A percentile compares a stretch with the other conserved stretches of the same genome.
Evolutionary conservation across 2,888 invertebrate genomes (phyloP).

Genomic region (Lysandra coridon): DNA sequence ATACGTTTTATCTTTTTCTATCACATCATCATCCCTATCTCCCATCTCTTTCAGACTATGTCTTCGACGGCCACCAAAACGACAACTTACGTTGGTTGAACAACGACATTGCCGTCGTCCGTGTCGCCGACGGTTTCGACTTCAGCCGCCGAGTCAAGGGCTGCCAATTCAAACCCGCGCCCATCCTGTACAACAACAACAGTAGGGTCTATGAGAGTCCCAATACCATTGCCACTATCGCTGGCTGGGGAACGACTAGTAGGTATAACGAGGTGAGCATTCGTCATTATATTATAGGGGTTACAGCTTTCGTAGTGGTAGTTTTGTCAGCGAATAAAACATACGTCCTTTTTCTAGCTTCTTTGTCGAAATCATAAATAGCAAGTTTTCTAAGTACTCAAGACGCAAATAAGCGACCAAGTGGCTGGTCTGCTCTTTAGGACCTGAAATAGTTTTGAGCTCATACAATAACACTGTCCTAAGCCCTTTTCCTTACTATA

Average conservation of each 20-base stretch:
- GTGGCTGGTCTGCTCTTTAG: too few relatives aligned
- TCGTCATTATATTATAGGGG: too few relatives aligned
- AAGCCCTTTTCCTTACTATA: too few relatives aligned
- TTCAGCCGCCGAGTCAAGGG: conserved; percentile 61
- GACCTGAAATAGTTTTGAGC: too few relatives aligned
- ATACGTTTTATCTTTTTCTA: too few relatives aligned
- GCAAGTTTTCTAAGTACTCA: too few relatives aligned
- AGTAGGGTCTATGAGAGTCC: conserved; percentile 64
- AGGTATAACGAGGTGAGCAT: conserved; percentile 64
- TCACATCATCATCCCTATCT: background rate
- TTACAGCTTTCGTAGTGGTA: too few relatives aligned
- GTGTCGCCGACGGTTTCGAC: conserved; percentile 67
- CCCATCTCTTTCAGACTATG: conserved; percentile 53
- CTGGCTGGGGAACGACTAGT: conserved; percentile 67
- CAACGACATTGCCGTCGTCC: conserved; percentile 69
- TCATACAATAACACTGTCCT: too few relatives aligned
- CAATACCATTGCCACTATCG: conserved; percentile 55
- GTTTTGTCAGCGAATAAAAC: too few relatives aligned
- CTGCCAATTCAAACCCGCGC: conserved; percentile 66
- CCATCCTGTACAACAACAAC: conserved; percentile 66
- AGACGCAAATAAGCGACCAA: too few relatives aligned
- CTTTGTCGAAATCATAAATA: too few relatives aligned
- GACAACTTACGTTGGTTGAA: conserved; percentile 74
- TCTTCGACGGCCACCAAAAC: conserved; percentile 69
- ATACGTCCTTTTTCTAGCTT: too few relatives aligned